Base-by-base conservation (phyloP, 1,140 invertebrate genomes). In the Formica selysi region DNA sequence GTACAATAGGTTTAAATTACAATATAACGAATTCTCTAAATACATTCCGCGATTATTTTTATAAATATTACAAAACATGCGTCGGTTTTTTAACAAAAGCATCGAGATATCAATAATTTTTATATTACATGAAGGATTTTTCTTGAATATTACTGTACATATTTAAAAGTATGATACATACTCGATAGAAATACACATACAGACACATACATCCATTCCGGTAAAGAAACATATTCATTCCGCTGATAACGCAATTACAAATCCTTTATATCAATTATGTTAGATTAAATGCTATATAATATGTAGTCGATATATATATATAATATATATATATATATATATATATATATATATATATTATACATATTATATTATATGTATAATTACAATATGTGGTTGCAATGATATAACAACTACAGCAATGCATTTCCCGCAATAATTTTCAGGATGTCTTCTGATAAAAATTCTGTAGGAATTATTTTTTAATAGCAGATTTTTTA, bases 91-190 rank as follows among this genome's bases (percentile, higher is more conserved):
- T 13, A 65, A 29, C 4, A 32, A 59, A 4, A 41, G 19, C 11
- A 22, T 41, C 13, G 6, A 16, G 3, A 22, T 32, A 32, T 6
- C 3, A 44, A n/a, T 41, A 38, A 5, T 13, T 68, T 44, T 70
- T 51, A 19, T 57, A 29, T 4, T 29, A 32, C 32, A 1, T 19
- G 16, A 62, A 64, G n/a, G 1, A 2, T 22, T 74, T 74, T 57
- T 74, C 13, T 57, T 7, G 6, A 32, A 19, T 51, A 54, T 36
- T 54, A 48, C 13, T 5, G 0, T 29, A 16, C 62, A 48, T 65
- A 79, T 70, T 80, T 26, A 41, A 80, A 68, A 57, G 22, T 54
- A 64, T 22, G 7, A 22, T 51, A 38, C 41, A 78, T 3, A n/a
- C n/a, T 16, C 32, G 19, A 36, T 76, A 1, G 2, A 26, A 76